phyloP scores from a whole-genome alignment of 1,140 invertebrate genomes.

The Drosophila mojavensis region DNA sequence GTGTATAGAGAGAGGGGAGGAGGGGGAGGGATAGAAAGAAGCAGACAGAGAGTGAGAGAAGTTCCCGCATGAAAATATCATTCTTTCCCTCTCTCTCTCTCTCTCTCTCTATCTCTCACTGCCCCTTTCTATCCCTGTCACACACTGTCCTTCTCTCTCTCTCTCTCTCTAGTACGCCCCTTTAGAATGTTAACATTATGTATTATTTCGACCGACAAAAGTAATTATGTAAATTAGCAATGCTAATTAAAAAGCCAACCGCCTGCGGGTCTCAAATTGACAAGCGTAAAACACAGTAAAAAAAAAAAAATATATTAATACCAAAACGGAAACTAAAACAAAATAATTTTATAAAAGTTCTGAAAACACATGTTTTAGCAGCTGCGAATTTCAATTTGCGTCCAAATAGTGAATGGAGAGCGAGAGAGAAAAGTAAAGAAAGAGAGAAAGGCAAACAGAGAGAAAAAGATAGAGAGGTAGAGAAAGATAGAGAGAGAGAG shows the following conservation, averaged over 20 bases:
- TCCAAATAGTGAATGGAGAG: neutral
- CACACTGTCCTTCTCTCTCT: neutral
- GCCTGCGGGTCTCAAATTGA: conserved; percentile 53
- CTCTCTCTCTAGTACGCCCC: neutral
- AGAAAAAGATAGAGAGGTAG: too few species aligned
- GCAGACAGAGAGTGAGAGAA: too few species aligned
- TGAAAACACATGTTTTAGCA: conserved; percentile 23
- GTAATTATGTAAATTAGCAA: conserved; percentile 58
- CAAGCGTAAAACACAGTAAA: neutral
- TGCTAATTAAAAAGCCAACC: conserved; percentile 61
- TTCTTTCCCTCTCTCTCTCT: too few species aligned
- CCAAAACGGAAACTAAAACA: neutral
- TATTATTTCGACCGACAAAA: conserved; percentile 34
- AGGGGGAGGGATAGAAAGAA: too few species aligned
- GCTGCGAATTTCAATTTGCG: neutral
- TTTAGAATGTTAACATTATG: conserved; percentile 37
- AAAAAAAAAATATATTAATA: neutral
- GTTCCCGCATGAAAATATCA: neutral
- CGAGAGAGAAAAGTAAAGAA: too few species aligned
- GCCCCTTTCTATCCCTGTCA: too few species aligned
- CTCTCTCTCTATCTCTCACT: neutral
- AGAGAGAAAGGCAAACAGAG: too few species aligned
- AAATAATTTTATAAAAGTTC: conserved; percentile 14
- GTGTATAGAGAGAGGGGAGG: too few species aligned
- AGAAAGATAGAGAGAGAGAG: too few species aligned